phyloP scores from a whole-genome alignment of 1,140 invertebrate genomes.

The Steinernema khuongi region DNA sequence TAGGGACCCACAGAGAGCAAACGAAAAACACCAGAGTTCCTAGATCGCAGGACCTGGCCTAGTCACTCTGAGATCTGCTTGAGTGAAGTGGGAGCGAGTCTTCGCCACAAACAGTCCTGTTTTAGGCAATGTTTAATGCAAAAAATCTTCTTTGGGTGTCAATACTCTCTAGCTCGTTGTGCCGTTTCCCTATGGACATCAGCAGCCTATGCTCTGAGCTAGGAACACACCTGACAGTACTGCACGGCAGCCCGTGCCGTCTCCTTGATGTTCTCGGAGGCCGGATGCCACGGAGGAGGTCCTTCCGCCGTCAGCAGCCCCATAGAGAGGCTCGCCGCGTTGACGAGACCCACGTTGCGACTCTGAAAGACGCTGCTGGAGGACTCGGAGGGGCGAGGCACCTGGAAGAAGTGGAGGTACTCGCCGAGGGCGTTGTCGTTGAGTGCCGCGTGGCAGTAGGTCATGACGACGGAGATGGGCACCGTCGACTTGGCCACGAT shows the following conservation, averaged over 20 bases:
- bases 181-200: not conserved
- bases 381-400: slow-evolving; percentile 52
- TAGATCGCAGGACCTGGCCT: too few species aligned
- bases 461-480: slow-evolving; percentile 70
- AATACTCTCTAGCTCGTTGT: too few species aligned
- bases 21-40: too few species aligned
- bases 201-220: not conserved
- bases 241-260: slow-evolving; percentile 58
- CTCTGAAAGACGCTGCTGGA: slow-evolving; percentile 62
- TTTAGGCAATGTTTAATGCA: too few species aligned
- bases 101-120: too few species aligned
- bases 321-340: slow-evolving; percentile 74
- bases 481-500: slow-evolving; percentile 65
- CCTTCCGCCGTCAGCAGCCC: slow-evolving; percentile 73
- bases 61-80: too few species aligned
- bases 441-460: slow-evolving; percentile 73
- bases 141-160: too few species aligned
- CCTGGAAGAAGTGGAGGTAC: slow-evolving; percentile 72
- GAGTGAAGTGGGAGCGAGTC: too few species aligned
- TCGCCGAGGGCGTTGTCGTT: slow-evolving; percentile 72
- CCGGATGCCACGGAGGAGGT: slow-evolving; percentile 78
- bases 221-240: slow-evolving; percentile 59
- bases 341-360: slow-evolving; percentile 73
- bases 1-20: too few species aligned
- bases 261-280: slow-evolving; percentile 67